phyloP scores from a whole-genome alignment of 2,113 vertebrate species.

The Rhabdomys dilectus region DNA sequence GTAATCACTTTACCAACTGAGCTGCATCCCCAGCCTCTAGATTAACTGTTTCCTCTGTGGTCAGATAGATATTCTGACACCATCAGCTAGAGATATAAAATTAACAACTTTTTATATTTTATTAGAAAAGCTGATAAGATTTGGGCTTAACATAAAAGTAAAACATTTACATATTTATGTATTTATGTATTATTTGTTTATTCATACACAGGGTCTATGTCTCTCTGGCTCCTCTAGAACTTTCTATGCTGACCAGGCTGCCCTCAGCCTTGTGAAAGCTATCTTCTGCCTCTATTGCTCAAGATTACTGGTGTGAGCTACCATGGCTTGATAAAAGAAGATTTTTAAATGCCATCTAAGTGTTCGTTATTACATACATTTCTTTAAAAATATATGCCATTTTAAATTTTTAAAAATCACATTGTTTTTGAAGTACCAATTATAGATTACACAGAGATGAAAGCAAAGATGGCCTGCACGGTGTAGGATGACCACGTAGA shows the following conservation, averaged over 20 bases:
- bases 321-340: neutral
- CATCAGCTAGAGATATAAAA: neutral
- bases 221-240: neutral
- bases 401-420: neutral
- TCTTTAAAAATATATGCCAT: neutral
- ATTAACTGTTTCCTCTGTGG: neutral
- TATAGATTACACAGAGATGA: neutral
- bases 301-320: neutral
- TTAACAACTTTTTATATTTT: neutral
- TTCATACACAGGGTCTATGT: neutral
- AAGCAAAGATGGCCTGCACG: neutral
- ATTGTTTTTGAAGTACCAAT: neutral
- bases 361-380: neutral
- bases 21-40: neutral
- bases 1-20: neutral
- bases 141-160: neutral
- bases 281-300: neutral
- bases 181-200: neutral
- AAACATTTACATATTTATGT: neutral
- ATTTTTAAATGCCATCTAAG: neutral
- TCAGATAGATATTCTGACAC: neutral
- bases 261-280: neutral
- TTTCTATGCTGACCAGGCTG: neutral
- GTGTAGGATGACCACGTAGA: no score
- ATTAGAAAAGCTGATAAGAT: neutral